phyloP scores from a whole-genome alignment of 2,888 invertebrate genomes.

The Gonocerus acuteangulatus region DNA sequence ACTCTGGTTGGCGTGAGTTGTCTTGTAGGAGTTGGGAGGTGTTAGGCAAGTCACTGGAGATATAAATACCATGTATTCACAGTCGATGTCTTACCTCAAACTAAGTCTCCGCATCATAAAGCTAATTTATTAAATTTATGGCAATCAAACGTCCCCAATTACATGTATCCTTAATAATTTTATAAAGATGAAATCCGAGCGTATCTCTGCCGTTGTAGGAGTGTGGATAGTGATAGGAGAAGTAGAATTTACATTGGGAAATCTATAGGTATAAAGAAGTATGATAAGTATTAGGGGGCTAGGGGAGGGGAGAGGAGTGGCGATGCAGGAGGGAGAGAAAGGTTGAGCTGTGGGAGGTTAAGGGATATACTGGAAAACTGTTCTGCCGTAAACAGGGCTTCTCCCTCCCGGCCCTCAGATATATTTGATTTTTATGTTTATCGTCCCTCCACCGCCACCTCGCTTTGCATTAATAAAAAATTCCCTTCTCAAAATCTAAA shows the following conservation, averaged over 20 bases:
- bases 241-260: neutral
- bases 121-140: no score
- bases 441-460: neutral
- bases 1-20: no score
- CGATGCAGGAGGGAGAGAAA: no score
- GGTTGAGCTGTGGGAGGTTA: neutral
- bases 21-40: no score
- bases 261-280: neutral
- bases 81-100: no score
- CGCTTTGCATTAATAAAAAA: constrained; percentile 12
- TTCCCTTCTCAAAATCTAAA: constrained; percentile 11
- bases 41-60: no score
- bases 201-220: no score
- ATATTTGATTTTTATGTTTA: constrained; percentile 27
- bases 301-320: neutral
- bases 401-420: neutral
- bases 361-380: neutral
- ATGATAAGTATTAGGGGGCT: neutral
- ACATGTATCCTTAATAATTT: no score
- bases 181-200: no score
- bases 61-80: no score
- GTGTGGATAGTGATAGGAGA: neutral
- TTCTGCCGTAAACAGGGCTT: neutral
- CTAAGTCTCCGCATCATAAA: no score
- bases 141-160: no score